Conservation (phyloP, 2,113 vertebrate genomes). For the Varanus komodoensis region DNA sequence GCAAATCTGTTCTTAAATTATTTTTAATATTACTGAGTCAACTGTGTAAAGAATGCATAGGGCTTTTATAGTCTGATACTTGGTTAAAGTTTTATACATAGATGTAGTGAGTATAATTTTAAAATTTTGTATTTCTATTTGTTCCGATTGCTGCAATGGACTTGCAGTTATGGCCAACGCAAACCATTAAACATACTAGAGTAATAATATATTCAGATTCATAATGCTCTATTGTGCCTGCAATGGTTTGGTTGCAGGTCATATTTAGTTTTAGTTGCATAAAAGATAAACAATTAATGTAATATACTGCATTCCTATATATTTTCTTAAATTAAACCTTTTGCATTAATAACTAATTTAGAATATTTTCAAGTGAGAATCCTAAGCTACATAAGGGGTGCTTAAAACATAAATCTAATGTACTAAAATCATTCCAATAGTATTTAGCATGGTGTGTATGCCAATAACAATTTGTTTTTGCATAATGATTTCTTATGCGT, state of each 20-base stretch:
- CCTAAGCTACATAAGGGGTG: neutral
- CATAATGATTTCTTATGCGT: neutral
- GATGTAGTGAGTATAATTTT: neutral
- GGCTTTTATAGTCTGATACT: neutral
- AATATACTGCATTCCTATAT: neutral
- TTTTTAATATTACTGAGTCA: slow-evolving; percentile 25
- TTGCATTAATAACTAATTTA: slow-evolving; percentile 8
- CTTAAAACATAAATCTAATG: neutral
- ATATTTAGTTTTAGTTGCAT: slow-evolving; percentile 22
- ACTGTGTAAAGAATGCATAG: neutral
- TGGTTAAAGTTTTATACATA: slow-evolving; percentile 13
- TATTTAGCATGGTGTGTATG: neutral
- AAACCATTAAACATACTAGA: slow-evolving; percentile 22
- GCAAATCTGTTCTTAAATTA: slow-evolving; percentile 16
- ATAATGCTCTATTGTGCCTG: neutral
- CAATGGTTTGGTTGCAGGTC: neutral
- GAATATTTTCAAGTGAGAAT: neutral
- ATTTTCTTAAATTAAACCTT: slow-evolving; percentile 17
- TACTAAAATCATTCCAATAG: neutral
- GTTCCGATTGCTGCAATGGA: neutral
- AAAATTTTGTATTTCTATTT: slow-evolving; percentile 1
- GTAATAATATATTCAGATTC: slow-evolving; percentile 9
- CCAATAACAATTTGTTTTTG: neutral
- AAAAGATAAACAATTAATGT: neutral
- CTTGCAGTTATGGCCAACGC: neutral